phyloP scores from a whole-genome alignment of 2,797 vertebrate genomes.

The Phrynocephalus guinanensis region DNA sequence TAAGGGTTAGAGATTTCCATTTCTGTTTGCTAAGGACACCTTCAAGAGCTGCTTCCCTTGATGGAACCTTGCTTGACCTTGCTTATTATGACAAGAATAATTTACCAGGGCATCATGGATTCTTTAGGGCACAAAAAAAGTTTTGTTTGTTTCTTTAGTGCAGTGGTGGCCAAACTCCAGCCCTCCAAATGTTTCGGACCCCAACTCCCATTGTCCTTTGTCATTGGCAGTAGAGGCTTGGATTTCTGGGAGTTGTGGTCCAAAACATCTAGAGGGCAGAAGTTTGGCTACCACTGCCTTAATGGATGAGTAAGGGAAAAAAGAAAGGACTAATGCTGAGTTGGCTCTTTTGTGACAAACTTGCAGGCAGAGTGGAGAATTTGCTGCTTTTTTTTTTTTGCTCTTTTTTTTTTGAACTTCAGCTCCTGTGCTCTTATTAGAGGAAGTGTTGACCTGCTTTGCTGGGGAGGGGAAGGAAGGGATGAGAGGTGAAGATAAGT shows the following conservation, averaged over 20 bases:
- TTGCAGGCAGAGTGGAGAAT: too few relatives aligned
- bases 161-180: too few relatives aligned
- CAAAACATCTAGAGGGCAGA: too few relatives aligned
- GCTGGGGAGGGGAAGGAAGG: neutral
- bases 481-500: neutral
- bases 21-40: neutral
- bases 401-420: too few relatives aligned
- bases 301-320: neutral
- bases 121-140: neutral
- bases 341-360: neutral
- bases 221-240: too few relatives aligned
- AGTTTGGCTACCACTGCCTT: neutral
- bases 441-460: neutral
- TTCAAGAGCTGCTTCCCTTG: neutral
- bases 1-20: neutral
- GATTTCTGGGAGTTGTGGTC: too few relatives aligned
- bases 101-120: neutral
- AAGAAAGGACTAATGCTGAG: too few relatives aligned
- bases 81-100: neutral
- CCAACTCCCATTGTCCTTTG: too few relatives aligned
- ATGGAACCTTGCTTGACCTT: neutral
- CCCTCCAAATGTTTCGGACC: too few relatives aligned
- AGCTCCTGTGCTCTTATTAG: neutral
- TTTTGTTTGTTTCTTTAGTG: neutral
- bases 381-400: too few relatives aligned